Evolutionary conservation across 2,888 invertebrate genomes (phyloP), one percentile per base, ranked within the genome.

Genomic region (Piscicola geometra): DNA sequence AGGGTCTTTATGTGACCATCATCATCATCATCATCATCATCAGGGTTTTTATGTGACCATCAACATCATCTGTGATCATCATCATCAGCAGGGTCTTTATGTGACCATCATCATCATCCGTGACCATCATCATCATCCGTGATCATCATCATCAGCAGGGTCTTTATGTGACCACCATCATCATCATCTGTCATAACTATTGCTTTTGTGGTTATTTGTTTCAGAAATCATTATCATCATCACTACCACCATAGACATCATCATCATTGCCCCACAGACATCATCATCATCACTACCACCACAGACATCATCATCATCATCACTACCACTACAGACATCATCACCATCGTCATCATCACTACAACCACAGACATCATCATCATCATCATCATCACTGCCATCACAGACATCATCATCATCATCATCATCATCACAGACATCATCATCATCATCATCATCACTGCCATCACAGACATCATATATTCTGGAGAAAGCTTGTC

Each of bases 401-500:
- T n/a, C n/a, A n/a, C n/a, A n/a, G n/a, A n/a, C n/a, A n/a, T n/a
- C n/a, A n/a, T n/a, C n/a, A n/a, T n/a, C 15, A 18, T 50, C 52
- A 21, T 15, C n/a, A 21, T 50, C 52, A 21, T 21, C 52, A n/a
- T n/a, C n/a, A n/a, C n/a, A n/a, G 15, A 21, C 15, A 18, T 15
- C 47, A 30, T 30, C 15, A 71, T 33, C 15, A 21, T 71, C 71
- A 9, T n/a, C n/a, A n/a, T n/a, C n/a, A n/a, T n/a, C n/a, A n/a
- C 35, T 60, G 52, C 70, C 70, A 75, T 80, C 81, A 33, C 82
- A 84, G 85, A 86, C 79, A 85, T 86, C n/a, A 85, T 86, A 68
- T 84, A 85, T 79, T 84, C 84, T 56, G 85, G 85, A 70, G 85
- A 86, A 78, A 82, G 83, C 79, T 75, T 98, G 83, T 89, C 90